phyloP scores from a whole-genome alignment of 2,797 vertebrate species.

The Lepus townsendii region DNA sequence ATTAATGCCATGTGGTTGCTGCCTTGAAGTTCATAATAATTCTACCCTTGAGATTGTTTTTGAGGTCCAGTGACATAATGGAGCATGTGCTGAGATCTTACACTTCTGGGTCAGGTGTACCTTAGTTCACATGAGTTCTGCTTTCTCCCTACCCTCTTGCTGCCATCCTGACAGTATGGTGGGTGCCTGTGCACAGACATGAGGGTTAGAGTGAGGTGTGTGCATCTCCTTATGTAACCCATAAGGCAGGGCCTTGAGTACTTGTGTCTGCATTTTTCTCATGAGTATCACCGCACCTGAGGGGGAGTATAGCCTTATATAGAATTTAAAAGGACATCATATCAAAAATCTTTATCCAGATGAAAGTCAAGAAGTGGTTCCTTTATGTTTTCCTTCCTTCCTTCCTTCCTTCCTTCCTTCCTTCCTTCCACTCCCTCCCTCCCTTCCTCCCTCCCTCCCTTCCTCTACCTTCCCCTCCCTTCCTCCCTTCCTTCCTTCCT shows the following conservation, averaged over 20 bases:
- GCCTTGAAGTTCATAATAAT: too few relatives aligned
- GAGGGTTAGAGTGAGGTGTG: not conserved
- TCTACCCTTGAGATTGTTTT: not conserved
- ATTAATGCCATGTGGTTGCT: not conserved
- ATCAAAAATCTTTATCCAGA: too few relatives aligned
- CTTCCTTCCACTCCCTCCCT: too few relatives aligned
- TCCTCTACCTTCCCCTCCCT: too few relatives aligned
- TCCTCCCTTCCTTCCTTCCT: too few relatives aligned
- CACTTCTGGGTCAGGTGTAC: not conserved
- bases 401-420: too few relatives aligned
- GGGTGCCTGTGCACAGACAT: not conserved
- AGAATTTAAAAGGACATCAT: not conserved
- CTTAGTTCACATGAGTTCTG: not conserved
- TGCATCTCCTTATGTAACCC: not conserved
- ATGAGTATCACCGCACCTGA: not conserved
- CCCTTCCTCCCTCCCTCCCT: too few relatives aligned
- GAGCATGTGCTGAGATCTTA: not conserved
- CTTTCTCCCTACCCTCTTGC: not conserved
- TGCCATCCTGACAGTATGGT: not conserved
- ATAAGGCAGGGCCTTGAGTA: not conserved
- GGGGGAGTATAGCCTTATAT: not conserved
- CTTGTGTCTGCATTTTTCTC: slow-evolving; percentile 14
- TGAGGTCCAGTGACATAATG: not conserved
- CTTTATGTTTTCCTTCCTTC: too few relatives aligned
- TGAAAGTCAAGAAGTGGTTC: too few relatives aligned